Conservation (phyloP, 2,113 vertebrate species). For the Laticauda colubrina region DNA sequence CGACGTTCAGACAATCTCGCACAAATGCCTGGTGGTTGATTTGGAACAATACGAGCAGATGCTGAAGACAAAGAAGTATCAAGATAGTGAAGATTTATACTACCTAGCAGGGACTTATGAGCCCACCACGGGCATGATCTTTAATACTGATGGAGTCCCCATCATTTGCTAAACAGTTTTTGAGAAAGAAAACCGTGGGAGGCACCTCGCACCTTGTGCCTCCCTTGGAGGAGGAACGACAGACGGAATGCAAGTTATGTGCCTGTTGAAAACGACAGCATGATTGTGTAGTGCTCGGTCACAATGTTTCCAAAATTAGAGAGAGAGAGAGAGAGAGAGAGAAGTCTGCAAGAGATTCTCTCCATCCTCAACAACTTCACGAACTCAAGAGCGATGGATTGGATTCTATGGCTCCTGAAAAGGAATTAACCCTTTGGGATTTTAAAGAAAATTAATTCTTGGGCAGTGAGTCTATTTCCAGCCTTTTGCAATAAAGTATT, state of each 20-base stretch:
- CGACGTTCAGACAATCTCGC: slow-evolving; percentile 97
- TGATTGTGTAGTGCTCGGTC: slow-evolving; percentile 66
- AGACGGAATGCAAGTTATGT: slow-evolving; percentile 56
- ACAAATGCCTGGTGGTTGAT: slow-evolving; percentile 97
- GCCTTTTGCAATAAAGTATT: slow-evolving; percentile 39
- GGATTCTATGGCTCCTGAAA: slow-evolving; percentile 37
- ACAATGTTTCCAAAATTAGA: slow-evolving; percentile 37
- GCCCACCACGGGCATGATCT: slow-evolving; percentile 99
- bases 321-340: not conserved
- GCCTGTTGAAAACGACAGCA: slow-evolving; percentile 65
- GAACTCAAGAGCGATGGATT: not conserved
- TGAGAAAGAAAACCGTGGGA: slow-evolving; percentile 1
- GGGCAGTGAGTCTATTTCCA: slow-evolving; percentile 46
- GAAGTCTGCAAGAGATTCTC: not conserved
- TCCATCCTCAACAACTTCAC: slow-evolving; percentile 16
- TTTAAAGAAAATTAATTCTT: slow-evolving; percentile 10
- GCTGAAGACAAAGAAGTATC: slow-evolving; percentile 94
- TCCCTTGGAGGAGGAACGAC: slow-evolving; percentile 26
- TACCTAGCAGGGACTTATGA: slow-evolving; percentile 98
- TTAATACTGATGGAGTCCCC: slow-evolving; percentile 94
- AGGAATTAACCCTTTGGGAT: slow-evolving; percentile 21
- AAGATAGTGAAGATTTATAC: slow-evolving; percentile 98
- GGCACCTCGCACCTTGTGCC: not conserved
- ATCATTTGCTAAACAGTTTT: slow-evolving; percentile 84
- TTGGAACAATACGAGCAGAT: slow-evolving; percentile 97